Base-by-base conservation (phyloP, 2,797 vertebrate genomes). In the Muscicapa striata region DNA sequence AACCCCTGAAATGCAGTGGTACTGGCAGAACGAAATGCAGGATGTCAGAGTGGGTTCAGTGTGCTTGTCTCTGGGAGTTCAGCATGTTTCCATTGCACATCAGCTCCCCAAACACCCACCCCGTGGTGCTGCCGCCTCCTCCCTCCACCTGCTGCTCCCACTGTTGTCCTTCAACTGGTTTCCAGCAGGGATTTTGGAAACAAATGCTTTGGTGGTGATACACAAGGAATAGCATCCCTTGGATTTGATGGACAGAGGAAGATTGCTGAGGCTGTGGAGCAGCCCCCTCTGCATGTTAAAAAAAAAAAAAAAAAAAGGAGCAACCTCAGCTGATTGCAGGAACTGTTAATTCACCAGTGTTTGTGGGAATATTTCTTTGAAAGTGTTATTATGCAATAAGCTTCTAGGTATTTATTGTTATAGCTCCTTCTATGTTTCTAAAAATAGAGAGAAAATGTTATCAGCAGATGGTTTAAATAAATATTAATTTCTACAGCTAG, bases 401-500 rank as follows among this genome's bases (percentile, higher is more conserved):
- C 30, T 83, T 57, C 36, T 63, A 90, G 73, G 73, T 77, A 76
- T 94, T 84, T 78, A 67, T 86, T 93, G 92, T 59, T 93, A 76
- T 36, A 87, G 55, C 64, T 92, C 40, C 72, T 87, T 89, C 84
- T 83, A 11, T 30, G 29, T 80, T 89, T 92, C 90, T 95, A 93
- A 89, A 95, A 94, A 91, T 72, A 83, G 4, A 91, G 54, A 66
- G 46, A 66, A 85, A 92, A 92, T 72, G 41, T 87, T 84, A 93
- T 86, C 90, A 93, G 93, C 95, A 97, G 90, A 96, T 95, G 95
- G 92, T 89, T 95, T 85, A 93, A 92, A 94, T 96, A 93, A 93
- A 95, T 95, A 95, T 85, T 95, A 92, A 94, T 95, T 95, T 90
- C 64, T 93, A 72, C 84, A 80, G 94, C 92, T 85, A 67, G 41